Conservation (phyloP, 1,140 invertebrate genomes). For the Apis cerana region DNA sequence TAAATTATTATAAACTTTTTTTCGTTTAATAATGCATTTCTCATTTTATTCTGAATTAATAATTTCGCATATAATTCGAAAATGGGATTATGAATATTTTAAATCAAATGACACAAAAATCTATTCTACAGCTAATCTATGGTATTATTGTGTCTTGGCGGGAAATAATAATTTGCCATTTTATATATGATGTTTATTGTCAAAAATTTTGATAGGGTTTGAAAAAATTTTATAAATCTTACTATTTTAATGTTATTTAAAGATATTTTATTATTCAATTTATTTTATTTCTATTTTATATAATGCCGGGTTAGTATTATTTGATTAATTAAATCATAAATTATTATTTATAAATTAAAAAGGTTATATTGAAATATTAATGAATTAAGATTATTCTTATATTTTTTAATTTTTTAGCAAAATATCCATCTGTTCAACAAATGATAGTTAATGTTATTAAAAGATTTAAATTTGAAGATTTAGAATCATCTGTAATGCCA, state of each 20-base stretch:
- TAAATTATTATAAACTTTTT: no score
- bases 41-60: no score
- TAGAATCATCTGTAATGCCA: constrained; percentile 67
- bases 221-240: background rate
- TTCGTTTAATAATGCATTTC: no score
- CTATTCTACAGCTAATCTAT: no score
- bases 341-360: background rate
- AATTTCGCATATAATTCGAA: no score
- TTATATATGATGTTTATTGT: background rate
- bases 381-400: background rate
- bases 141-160: background rate
- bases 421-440: background rate
- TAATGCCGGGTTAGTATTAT: constrained; percentile 38
- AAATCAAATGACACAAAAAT: no score
- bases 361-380: background rate
- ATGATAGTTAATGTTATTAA: constrained; percentile 58
- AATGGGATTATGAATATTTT: no score
- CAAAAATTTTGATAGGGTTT: background rate
- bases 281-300: background rate
- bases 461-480: constrained; percentile 74
- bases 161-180: background rate
- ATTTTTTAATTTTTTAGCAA: constrained; percentile 21
- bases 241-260: background rate
- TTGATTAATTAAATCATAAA: background rate
- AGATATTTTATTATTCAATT: background rate